These are phyloP conservation scores for Cydia fagiglandana DNA, from an alignment of 1,140 invertebrate genomes.

Conservation along the genomic window DNA sequence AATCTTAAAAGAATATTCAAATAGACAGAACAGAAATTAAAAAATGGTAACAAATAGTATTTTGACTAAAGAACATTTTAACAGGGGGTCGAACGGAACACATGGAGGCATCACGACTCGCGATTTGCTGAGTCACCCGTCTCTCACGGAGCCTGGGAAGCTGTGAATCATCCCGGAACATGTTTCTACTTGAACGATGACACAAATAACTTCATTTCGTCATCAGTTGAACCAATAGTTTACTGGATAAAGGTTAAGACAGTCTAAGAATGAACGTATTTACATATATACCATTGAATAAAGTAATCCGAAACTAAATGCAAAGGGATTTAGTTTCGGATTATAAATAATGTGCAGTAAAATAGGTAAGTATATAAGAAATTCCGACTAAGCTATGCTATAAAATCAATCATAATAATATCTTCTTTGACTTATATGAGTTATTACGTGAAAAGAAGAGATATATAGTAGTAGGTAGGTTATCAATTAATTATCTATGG, in stretches of 20 bases:
- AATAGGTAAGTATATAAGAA: no score
- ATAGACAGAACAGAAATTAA: background rate
- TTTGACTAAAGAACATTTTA: background rate
- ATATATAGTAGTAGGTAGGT: no score
- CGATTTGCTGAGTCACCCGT: constrained; percentile 22
- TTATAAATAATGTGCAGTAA: no score
- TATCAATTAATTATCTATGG: no score
- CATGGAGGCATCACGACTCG: constrained; percentile 16
- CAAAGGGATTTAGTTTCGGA: background rate
- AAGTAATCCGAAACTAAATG: background rate
- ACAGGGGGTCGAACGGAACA: constrained; percentile 9
- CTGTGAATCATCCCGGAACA: constrained; percentile 27
- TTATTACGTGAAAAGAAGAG: no score
- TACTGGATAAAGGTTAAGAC: constrained; percentile 19
- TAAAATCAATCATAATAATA: no score
- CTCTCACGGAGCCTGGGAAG: constrained; percentile 27
- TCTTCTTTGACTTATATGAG: no score
- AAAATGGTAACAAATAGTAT: background rate
- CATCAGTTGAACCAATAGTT: constrained; percentile 21
- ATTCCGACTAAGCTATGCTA: no score
- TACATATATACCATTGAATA: background rate
- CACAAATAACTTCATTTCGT: constrained; percentile 27
- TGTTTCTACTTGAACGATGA: constrained; percentile 25
- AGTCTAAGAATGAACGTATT: background rate
- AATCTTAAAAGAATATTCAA: background rate